Base-by-base conservation (phyloP, 2,888 invertebrate species). In the Vandiemenella viatica region DNA sequence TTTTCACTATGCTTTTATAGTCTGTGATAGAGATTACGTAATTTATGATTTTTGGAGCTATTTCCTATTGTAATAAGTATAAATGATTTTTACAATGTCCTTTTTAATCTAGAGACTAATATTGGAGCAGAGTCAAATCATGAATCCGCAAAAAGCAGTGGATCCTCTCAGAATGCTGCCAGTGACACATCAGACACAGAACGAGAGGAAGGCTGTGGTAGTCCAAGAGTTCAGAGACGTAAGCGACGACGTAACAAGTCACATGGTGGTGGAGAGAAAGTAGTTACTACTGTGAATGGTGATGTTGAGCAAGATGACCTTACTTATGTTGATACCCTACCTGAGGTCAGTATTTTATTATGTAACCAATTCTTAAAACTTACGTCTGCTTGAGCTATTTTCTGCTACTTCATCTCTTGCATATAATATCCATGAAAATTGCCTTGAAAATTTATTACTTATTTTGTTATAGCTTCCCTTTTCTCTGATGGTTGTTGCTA, bases 291-390 rank as follows among this genome's bases (percentile, higher is more conserved):
- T 49, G n/a, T 32, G n/a, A 32, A 10, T 13, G 67, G 69, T 43
- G 60, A 68, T 16, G 69, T 72, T 41, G 70, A 71, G 51, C 60
- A 69, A 26, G 81, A 82, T 58, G 86, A 86, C 61, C 69, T 87
- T 46, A 78, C 83, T 10, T 88, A 89, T 61, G 77, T 86, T 37
- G 89, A 89, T 64, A 88, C 85, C 2, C 67, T 90, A 58, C 89
- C 89, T 4, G 89, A 90, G 78, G 88, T 88, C 63, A 52, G 55
- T 37, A n/a, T n/a, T n/a, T n/a, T n/a, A n/a, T n/a, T n/a, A n/a
- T n/a, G n/a, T n/a, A n/a, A n/a, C n/a, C n/a, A n/a, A n/a, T 32
- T 32, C 32, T 8, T 32, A 10, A 32, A 7, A n/a, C 22, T 44
- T 43, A 19, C n/a, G n/a, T n/a, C n/a, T n/a, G n/a, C n/a, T n/a